Evolutionary conservation across 2,888 invertebrate species (phyloP).

Genomic region (Dinocampus coccinellae): DNA sequence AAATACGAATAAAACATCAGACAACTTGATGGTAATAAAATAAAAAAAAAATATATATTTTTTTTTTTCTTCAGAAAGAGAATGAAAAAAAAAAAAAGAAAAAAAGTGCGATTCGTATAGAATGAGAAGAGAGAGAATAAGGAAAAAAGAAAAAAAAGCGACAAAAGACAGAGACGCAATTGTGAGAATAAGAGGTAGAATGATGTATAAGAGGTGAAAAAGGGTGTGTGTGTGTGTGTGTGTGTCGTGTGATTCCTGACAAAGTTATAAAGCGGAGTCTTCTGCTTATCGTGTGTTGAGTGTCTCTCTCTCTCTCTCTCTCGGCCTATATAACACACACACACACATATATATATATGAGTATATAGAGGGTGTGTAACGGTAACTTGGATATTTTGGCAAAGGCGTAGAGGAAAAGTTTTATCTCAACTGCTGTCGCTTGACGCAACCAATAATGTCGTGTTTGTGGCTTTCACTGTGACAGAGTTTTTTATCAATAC

Average conservation of each 20-base stretch:
- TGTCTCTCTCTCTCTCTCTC: no score
- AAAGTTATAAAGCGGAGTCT: slow-evolving; percentile 31
- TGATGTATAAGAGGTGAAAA: background rate
- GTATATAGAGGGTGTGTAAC: background rate
- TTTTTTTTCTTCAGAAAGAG: no score
- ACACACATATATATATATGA: background rate
- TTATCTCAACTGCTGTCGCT: slow-evolving; percentile 34
- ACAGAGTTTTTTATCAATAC: slow-evolving; percentile 25
- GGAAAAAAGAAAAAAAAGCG: background rate
- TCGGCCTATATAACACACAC: background rate
- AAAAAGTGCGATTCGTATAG: background rate
- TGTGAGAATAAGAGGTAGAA: background rate
- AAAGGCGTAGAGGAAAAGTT: slow-evolving; percentile 22
- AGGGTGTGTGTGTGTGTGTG: no score
- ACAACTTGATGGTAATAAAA: background rate
- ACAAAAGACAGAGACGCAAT: background rate
- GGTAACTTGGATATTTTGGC: slow-evolving; percentile 7
- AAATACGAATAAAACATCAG: background rate
- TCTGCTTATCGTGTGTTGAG: slow-evolving; percentile 32
- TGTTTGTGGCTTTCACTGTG: slow-evolving; percentile 34
- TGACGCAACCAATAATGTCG: slow-evolving; percentile 32
- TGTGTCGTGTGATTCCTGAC: slow-evolving; percentile 20
- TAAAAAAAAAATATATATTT: no score
- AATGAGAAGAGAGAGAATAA: no score
- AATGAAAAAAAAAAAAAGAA: background rate